Evolutionary conservation across 2,888 invertebrate species (phyloP).

Genomic region (Acleris emargana): DNA sequence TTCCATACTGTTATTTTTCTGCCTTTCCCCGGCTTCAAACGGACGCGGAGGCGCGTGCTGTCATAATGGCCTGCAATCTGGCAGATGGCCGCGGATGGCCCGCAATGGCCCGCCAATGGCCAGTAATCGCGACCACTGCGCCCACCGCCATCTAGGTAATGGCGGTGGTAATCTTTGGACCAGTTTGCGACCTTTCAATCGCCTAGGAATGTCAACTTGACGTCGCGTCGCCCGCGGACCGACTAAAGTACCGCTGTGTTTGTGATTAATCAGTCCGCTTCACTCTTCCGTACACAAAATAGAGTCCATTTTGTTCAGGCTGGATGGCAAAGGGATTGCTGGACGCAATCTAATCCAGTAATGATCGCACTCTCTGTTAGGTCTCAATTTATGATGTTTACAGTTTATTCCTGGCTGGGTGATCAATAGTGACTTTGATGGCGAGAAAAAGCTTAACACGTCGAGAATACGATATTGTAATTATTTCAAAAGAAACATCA

Average conservation of each 20-base stretch:
- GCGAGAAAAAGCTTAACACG: conserved; percentile 17
- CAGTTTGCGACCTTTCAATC: conserved; percentile 62
- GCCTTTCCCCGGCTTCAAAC: conserved; percentile 39
- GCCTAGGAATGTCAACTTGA: conserved; percentile 55
- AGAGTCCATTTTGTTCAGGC: conserved; percentile 44
- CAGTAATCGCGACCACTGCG: conserved; percentile 62
- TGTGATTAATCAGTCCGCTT: conserved; percentile 38
- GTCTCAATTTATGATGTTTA: conserved; percentile 58
- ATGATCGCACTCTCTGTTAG: conserved; percentile 57
- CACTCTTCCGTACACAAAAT: conserved; percentile 31
- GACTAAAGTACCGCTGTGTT: conserved; percentile 63
- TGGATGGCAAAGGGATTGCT: conserved; percentile 44
- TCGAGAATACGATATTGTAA: neutral
- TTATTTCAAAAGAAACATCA: neutral
- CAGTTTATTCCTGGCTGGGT: conserved; percentile 48
- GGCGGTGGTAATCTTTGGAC: conserved; percentile 54
- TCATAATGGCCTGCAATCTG: conserved; percentile 61
- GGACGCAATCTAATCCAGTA: conserved; percentile 48
- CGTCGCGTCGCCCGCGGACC: conserved; percentile 49
- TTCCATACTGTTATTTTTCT: conserved; percentile 22
- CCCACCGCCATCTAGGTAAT: conserved; percentile 57
- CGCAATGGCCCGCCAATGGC: conserved; percentile 46
- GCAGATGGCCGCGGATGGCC: conserved; percentile 53
- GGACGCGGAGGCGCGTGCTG: conserved; percentile 59
- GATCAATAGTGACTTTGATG: conserved; percentile 21